These are phyloP conservation scores for Holcopasites calliopsidis DNA, from an alignment of 1,140 invertebrate species.

Conservation along the genomic window DNA sequence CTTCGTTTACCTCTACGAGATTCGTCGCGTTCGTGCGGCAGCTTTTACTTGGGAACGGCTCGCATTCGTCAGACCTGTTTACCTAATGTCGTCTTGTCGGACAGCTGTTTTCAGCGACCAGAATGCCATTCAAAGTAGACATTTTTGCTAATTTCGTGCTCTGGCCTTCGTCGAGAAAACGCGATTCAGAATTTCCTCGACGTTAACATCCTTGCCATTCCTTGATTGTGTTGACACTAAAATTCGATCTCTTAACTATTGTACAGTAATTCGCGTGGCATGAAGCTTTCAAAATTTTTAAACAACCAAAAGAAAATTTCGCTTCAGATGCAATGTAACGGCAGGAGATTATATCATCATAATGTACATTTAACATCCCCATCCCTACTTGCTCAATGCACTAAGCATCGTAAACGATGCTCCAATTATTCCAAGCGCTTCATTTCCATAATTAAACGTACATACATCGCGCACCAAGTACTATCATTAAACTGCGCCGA, in stretches of 20 bases:
- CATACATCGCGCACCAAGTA: not conserved
- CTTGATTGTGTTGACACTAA: no score
- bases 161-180: not conserved
- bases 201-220: no score
- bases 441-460: slow-evolving; percentile 9
- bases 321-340: no score
- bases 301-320: no score
- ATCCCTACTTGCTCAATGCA: not conserved
- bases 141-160: not conserved
- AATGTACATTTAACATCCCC: no score
- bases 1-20: slow-evolving; percentile 12
- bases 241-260: no score
- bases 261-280: no score
- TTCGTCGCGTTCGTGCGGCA: slow-evolving; percentile 9
- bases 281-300: not conserved
- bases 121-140: not conserved
- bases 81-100: slow-evolving; percentile 13
- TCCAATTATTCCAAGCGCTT: not conserved
- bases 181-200: not conserved
- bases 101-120: slow-evolving; percentile 9
- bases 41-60: not conserved
- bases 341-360: no score
- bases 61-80: slow-evolving; percentile 28
- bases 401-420: not conserved
- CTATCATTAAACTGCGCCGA: not conserved